Base-by-base conservation (phyloP, 2,888 invertebrate species). In the Dynastes hyllus region DNA sequence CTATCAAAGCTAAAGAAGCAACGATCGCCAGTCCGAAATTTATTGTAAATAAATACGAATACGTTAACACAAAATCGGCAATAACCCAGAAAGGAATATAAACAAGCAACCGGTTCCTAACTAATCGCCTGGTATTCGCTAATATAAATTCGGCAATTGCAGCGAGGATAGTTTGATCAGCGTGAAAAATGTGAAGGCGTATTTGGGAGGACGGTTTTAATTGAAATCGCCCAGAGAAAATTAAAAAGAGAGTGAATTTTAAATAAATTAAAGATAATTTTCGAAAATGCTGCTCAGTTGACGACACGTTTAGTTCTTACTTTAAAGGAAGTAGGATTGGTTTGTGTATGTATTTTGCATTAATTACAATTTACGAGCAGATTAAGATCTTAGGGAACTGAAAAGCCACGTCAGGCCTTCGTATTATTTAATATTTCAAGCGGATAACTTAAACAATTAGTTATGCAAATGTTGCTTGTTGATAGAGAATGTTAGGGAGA, bases 21-120 rank as follows among this genome's bases (percentile, higher is more conserved):
- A 27, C 45, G 45, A 11, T 40, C 45, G 27, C 22, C 32, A 50
- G 67, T 45, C 32, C 45, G 16, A 45, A 67, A 67, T 67, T 67
- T 67, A 67, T 67, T 67, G 67, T 67, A 67, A 67, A 67, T 67
- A 67, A 67, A 67, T 67, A 67, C 67, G 45, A 50, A 50, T 22
- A 67, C 32, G 67, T 67, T 67, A 67, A 67, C 67, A 50, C 45
- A 50, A 67, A 67, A 67, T 50, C 67, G 67, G 45, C 50, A 67
- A 67, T 67, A 67, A 67, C 45, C 67, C 67, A 50, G 27, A 45
- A 63, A 67, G 9, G 45, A 67, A 50, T 27, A 50, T 67, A 67
- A 67, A 67, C 67, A 67, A 45, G 22, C 22, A 50, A n/a, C 65
- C 13, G 32, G 16, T 27, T 67, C 67, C 45, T 67, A 67, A n/a